These are phyloP conservation scores for Heliconius himera DNA, from an alignment of 1,140 invertebrate genomes.

Conservation along the genomic window DNA sequence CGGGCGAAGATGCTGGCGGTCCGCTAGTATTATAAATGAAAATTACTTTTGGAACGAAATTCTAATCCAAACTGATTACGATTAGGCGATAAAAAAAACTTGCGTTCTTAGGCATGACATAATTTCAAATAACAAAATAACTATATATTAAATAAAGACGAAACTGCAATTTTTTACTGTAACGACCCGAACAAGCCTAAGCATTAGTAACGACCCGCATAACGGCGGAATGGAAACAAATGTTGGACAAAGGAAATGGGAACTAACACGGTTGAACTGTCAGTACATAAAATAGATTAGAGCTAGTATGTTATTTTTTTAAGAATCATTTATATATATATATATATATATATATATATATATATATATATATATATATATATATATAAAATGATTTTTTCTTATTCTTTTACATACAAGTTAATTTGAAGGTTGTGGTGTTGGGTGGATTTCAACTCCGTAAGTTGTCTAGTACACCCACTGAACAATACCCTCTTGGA, in stretches of 20 bases:
- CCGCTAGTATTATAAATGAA: too few species aligned
- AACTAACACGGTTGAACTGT: conserved; percentile 23
- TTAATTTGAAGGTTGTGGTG: background rate
- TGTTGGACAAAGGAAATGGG: conserved; percentile 25
- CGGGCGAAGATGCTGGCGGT: too few species aligned
- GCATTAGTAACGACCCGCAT: conserved; percentile 28
- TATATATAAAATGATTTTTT: too few species aligned
- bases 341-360: too few species aligned
- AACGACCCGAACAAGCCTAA: conserved; percentile 20
- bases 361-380: too few species aligned
- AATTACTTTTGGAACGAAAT: too few species aligned
- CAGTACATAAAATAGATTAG: background rate
- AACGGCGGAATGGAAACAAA: conserved; percentile 28
- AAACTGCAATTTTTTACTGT: conserved; percentile 17
- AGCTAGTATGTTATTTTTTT: background rate
- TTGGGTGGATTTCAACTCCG: background rate
- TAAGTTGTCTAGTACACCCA: too few species aligned
- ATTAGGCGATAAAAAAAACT: too few species aligned
- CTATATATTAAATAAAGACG: background rate
- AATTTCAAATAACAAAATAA: background rate
- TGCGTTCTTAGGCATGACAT: background rate
- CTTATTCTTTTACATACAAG: background rate
- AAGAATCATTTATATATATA: too few species aligned
- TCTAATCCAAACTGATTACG: too few species aligned
- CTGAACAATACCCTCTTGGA: too few species aligned